phyloP scores from a whole-genome alignment of 2,888 invertebrate species.

The Leptopilina syphax region DNA sequence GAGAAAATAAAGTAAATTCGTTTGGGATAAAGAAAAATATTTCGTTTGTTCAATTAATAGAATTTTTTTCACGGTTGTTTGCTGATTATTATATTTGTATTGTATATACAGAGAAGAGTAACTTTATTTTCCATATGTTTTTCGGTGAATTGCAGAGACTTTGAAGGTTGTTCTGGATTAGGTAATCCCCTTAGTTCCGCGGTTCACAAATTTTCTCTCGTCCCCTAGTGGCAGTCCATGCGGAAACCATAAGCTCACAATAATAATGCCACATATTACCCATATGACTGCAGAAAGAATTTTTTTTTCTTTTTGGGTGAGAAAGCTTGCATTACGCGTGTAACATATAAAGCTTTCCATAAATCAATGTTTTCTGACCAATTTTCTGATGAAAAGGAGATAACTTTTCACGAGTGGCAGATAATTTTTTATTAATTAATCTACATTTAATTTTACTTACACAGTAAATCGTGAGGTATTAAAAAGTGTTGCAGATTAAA shows the following conservation, averaged over 20 bases:
- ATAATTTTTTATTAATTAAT: background rate
- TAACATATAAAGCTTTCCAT: conserved; percentile 56
- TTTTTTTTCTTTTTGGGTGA: conserved; percentile 64
- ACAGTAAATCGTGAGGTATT: too few species aligned
- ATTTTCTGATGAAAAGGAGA: too few species aligned
- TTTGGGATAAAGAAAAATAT: too few species aligned
- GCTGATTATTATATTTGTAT: too few species aligned
- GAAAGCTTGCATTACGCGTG: conserved; percentile 67
- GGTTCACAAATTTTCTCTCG: conserved; percentile 46
- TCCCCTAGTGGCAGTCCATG: conserved; percentile 61
- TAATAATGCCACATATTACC: conserved; percentile 63
- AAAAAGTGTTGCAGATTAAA: too few species aligned
- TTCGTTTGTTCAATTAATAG: too few species aligned
- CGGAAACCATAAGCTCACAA: conserved; percentile 68
- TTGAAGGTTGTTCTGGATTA: conserved; percentile 50
- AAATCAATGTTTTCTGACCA: conserved; percentile 63
- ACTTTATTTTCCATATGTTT: conserved; percentile 19
- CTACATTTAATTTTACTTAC: too few species aligned
- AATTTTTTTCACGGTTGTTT: too few species aligned
- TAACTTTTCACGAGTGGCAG: too few species aligned
- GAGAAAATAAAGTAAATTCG: too few species aligned
- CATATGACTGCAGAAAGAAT: conserved; percentile 61
- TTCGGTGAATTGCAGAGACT: conserved; percentile 32
- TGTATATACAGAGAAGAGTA: too few species aligned
- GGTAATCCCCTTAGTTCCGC: conserved; percentile 60